These are phyloP conservation scores for Eulemur rufifrons DNA, from an alignment of 2,113 vertebrate genomes.

Conservation along the genomic window DNA sequence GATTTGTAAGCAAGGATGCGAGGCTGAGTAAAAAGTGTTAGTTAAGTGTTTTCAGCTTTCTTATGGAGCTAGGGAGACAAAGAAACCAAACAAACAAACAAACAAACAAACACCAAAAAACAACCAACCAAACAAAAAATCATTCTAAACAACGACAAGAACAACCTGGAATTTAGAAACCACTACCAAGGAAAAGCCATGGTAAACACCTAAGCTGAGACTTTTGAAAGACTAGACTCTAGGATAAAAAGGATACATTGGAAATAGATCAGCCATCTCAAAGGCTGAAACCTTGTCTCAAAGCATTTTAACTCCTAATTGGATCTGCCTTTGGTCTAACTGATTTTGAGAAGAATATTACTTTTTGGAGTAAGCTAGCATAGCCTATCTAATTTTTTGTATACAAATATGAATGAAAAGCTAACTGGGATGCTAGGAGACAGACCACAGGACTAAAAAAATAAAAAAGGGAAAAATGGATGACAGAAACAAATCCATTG, in stretches of 20 bases:
- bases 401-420: neutral
- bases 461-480: neutral
- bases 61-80: neutral
- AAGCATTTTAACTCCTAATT: neutral
- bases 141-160: too few species aligned
- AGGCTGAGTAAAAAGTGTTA: neutral
- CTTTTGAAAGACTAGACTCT: neutral
- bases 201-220: neutral
- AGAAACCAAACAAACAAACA: neutral
- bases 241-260: neutral
- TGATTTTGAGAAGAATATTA: constrained; percentile 11
- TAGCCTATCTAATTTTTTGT: constrained; percentile 2
- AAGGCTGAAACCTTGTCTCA: neutral
- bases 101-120: neutral
- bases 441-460: neutral
- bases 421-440: neutral
- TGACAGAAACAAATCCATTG: neutral
- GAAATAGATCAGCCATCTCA: neutral
- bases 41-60: neutral
- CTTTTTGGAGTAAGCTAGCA: neutral
- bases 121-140: too few species aligned
- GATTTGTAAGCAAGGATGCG: neutral
- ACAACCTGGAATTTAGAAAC: neutral
- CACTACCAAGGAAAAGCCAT: neutral
- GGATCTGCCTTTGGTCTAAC: neutral